These are phyloP conservation scores for Clepsis dumicolana DNA, from an alignment of 2,888 invertebrate genomes.

Conservation along the genomic window DNA sequence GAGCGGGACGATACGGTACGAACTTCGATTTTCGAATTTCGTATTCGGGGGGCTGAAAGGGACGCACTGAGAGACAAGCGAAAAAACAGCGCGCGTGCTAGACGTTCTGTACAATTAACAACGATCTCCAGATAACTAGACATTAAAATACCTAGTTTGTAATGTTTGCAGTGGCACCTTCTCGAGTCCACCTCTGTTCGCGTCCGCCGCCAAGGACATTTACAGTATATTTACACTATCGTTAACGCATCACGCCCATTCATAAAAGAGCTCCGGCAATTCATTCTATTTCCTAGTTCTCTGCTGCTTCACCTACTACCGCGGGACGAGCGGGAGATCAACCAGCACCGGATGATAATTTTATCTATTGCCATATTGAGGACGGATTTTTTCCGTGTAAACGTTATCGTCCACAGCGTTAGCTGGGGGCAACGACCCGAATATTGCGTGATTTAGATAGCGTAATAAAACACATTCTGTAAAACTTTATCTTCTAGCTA, in stretches of 20 bases:
- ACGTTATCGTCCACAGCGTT: slow-evolving; percentile 78
- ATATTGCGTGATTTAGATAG: slow-evolving; percentile 72
- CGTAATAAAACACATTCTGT: slow-evolving; percentile 53
- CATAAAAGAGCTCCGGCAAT: slow-evolving; percentile 53
- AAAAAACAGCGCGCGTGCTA: too few species aligned
- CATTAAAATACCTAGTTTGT: slow-evolving; percentile 20
- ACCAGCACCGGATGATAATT: slow-evolving; percentile 56
- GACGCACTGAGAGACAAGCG: too few species aligned
- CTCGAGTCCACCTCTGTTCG: slow-evolving; percentile 26
- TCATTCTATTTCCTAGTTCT: slow-evolving; percentile 38
- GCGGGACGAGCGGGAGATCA: slow-evolving; percentile 54
- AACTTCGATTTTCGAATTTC: too few species aligned
- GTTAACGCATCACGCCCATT: slow-evolving; percentile 53
- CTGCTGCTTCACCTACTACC: slow-evolving; percentile 46
- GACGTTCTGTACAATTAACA: slow-evolving; percentile 4
- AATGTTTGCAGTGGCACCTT: slow-evolving; percentile 30
- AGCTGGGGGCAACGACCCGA: slow-evolving; percentile 72
- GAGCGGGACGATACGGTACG: too few species aligned
- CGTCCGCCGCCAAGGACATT: slow-evolving; percentile 59
- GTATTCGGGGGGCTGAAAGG: too few species aligned
- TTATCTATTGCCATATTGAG: slow-evolving; percentile 64
- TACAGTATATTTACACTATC: slow-evolving; percentile 56
- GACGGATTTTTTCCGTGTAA: slow-evolving; percentile 78
- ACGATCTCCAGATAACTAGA: neutral
- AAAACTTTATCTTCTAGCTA: slow-evolving; percentile 39